A percentile compares a stretch with the other conserved stretches of the same genome.
Conservation (phyloP, 2,888 invertebrate species). For the Dione juno region DNA sequence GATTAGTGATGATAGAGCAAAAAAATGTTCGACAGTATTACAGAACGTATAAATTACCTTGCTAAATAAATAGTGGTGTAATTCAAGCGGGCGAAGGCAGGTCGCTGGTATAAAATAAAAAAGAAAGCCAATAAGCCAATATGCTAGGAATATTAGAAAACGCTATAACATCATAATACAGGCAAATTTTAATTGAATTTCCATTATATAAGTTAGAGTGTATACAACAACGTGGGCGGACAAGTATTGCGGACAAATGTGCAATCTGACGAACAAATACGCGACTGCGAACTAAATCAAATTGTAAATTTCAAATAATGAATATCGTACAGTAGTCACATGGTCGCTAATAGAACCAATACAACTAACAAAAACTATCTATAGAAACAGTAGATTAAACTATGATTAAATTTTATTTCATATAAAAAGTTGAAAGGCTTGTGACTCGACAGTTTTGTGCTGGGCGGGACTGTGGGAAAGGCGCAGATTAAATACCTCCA, state of each 20-base stretch:
- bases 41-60: too few species aligned
- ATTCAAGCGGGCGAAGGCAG: too few species aligned
- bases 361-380: constrained; percentile 55
- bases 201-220: background rate
- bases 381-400: constrained; percentile 77
- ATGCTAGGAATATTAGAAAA: background rate
- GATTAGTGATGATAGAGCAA: too few species aligned
- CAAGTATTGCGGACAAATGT: constrained; percentile 8
- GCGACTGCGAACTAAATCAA: constrained; percentile 6
- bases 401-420: constrained; percentile 74
- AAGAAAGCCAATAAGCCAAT: background rate
- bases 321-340: constrained; percentile 50
- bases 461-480: constrained; percentile 67
- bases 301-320: constrained; percentile 25
- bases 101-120: background rate
- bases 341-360: constrained; percentile 50
- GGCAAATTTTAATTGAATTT: background rate
- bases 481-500: constrained; percentile 53
- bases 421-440: constrained; percentile 57
- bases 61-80: too few species aligned
- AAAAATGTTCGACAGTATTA: too few species aligned
- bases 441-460: constrained; percentile 67
- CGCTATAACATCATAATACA: background rate
- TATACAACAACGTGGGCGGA: background rate
- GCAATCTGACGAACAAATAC: constrained; percentile 13